phyloP scores from a whole-genome alignment of 2,888 invertebrate genomes.

The Melanotus villosus region DNA sequence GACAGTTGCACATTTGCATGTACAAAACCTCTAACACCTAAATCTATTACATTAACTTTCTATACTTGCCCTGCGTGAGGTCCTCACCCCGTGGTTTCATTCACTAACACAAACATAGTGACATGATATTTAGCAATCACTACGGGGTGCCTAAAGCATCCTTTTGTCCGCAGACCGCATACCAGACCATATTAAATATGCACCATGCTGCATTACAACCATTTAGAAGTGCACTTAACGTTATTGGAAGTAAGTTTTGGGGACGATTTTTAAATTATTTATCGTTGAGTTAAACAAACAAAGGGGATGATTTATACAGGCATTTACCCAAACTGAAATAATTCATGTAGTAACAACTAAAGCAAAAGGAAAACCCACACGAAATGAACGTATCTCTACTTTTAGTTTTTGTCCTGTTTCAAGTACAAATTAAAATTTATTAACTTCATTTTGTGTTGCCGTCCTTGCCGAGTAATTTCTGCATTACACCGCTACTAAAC shows the following conservation, averaged over 20 bases:
- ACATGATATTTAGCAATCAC: conserved; percentile 49
- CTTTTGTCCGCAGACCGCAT: conserved; percentile 42
- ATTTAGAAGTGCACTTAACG: background rate
- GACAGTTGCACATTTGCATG: conserved; percentile 45
- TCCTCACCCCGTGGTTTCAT: conserved; percentile 40
- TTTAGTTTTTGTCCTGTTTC: no score
- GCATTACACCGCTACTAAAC: no score
- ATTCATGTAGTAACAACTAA: no score
- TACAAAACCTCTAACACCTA: conserved; percentile 36
- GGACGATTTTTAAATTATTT: no score
- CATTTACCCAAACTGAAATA: no score
- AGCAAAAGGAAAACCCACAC: no score
- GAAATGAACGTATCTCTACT: no score
- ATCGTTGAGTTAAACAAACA: no score
- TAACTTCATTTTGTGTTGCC: no score
- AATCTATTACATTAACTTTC: conserved; percentile 38
- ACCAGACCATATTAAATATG: conserved; percentile 36
- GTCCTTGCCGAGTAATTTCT: no score
- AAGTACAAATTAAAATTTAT: background rate
- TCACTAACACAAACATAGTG: conserved; percentile 40
- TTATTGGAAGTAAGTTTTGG: background rate
- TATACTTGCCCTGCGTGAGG: conserved; percentile 44
- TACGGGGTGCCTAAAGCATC: conserved; percentile 42
- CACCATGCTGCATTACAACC: no score
- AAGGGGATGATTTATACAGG: no score